Percentiles rank a stretch among this genome's conserved stretches.
These are phyloP conservation scores for Pogona vitticeps DNA, from an alignment of 2,113 vertebrate genomes.

Conservation along the genomic window DNA sequence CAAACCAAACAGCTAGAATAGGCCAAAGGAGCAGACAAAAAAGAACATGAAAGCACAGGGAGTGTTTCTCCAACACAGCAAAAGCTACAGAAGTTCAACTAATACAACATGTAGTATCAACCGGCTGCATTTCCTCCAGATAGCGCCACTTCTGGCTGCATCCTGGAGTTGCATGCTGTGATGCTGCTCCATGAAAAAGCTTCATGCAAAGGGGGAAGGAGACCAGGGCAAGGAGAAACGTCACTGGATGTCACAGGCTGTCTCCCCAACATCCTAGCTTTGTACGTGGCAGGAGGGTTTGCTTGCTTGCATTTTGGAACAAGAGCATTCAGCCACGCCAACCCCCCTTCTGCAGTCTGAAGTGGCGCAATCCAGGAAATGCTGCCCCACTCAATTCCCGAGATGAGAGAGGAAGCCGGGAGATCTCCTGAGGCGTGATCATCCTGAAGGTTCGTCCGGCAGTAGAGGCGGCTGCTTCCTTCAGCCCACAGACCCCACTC, in stretches of 20 bases:
- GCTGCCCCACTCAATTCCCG: too few species aligned
- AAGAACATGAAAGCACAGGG: neutral
- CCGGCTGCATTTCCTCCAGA: fast-evolving
- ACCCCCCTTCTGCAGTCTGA: too few species aligned
- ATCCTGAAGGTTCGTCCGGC: too few species aligned
- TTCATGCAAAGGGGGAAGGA: neutral
- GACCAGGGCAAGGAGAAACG: neutral
- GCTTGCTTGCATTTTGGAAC: neutral
- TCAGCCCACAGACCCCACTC: too few species aligned
- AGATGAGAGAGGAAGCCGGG: too few species aligned
- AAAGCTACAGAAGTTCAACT: neutral
- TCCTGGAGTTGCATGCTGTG: neutral
- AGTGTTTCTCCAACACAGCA: neutral
- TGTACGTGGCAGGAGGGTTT: neutral
- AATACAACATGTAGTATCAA: neutral
- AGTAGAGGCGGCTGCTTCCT: too few species aligned
- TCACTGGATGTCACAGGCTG: too few species aligned
- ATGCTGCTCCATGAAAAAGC: neutral
- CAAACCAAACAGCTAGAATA: neutral
- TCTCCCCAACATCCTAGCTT: neutral
- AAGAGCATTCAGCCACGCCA: neutral
- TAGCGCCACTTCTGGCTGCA: neutral
- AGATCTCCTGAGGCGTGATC: too few species aligned
- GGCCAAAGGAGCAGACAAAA: neutral
- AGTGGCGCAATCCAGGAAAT: too few species aligned